Evolutionary conservation across 2,797 vertebrate genomes (phyloP), one percentile per base, ranked within the genome.

Genomic region (Podarcis siculus): DNA sequence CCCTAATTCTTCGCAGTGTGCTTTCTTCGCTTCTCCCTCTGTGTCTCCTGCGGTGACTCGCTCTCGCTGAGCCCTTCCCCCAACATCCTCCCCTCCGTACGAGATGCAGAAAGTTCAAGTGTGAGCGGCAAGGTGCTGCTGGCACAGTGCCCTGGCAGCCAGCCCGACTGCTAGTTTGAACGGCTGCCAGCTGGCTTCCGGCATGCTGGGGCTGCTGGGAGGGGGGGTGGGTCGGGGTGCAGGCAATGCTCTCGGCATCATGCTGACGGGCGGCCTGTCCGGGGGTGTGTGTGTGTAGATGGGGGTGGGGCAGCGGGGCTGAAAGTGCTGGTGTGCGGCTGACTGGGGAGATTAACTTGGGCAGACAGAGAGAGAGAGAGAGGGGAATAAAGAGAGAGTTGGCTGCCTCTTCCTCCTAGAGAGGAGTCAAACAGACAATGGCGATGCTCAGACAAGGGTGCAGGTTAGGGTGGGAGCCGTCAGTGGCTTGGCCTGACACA

Each of bases 131-230:
- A 94, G 95, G 94, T 90, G 90, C 92, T 92, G 89, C 95, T 97
- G 97, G 97, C 97, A 61, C 89, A 0, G 89, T 93, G 97, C 97
- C 96, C 97, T 97, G 97, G 97, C 97, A 91, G 80, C 8, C 7
- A 15, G 97, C 97, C 98, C 96, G 95, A 97, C 97, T 97, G 96
- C 96, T 96, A 94, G 96, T 96, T 97, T 98, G 98, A 98, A 98
- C 88, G 91, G 90, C 91, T 97, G 98, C 98, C 98, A 99, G 97
- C 97, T 98, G 98, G 98, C 98, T 97, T 93, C 92, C 92, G 69
- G 96, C 97, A 93, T 94, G 95, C 96, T 27, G 95, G 97, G 97
- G 98, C 97, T 95, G 94, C 83, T 82, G 80, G 83, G 92, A 90
- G 94, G 67, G 25, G 66, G 27, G 67, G 83, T 42, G 82, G 92